These are phyloP conservation scores for Menura novaehollandiae DNA, from an alignment of 2,113 vertebrate species.

Conservation along the genomic window DNA sequence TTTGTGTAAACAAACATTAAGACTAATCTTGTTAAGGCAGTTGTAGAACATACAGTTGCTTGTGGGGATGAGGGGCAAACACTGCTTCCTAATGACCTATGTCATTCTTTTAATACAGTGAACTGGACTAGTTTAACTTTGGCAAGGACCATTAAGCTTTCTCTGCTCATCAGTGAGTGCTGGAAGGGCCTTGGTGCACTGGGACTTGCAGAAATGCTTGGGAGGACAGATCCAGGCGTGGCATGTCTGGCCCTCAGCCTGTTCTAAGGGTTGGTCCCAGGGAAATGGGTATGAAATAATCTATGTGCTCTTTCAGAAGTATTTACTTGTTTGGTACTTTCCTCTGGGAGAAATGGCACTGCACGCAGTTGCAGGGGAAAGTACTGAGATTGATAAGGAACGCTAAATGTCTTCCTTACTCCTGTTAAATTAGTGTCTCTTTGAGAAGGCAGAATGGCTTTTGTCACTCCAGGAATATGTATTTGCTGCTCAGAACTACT, in stretches of 20 bases:
- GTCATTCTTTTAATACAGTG: not conserved
- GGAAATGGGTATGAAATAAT: not conserved
- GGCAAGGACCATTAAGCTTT: not conserved
- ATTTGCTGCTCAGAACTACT: not conserved
- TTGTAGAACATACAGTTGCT: slow-evolving; percentile 42
- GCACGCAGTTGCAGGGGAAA: not conserved
- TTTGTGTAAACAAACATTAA: slow-evolving; percentile 44
- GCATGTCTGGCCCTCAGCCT: not conserved
- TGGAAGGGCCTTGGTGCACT: not conserved
- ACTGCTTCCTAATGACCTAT: not conserved
- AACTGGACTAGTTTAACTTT: not conserved
- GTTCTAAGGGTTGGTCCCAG: not conserved
- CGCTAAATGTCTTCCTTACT: not conserved
- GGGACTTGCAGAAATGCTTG: not conserved
- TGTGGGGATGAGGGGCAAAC: not conserved
- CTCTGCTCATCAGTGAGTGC: not conserved
- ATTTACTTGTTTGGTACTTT: not conserved
- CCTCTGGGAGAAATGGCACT: not conserved
- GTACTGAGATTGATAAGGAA: not conserved
- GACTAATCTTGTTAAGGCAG: slow-evolving; percentile 48
- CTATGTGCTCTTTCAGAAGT: not conserved
- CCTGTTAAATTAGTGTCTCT: not conserved
- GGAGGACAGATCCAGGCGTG: not conserved
- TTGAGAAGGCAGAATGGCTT: not conserved
- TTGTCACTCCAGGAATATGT: not conserved